These are phyloP conservation scores for Phyto melanocephala DNA, from an alignment of 2,888 invertebrate species.

Conservation along the genomic window DNA sequence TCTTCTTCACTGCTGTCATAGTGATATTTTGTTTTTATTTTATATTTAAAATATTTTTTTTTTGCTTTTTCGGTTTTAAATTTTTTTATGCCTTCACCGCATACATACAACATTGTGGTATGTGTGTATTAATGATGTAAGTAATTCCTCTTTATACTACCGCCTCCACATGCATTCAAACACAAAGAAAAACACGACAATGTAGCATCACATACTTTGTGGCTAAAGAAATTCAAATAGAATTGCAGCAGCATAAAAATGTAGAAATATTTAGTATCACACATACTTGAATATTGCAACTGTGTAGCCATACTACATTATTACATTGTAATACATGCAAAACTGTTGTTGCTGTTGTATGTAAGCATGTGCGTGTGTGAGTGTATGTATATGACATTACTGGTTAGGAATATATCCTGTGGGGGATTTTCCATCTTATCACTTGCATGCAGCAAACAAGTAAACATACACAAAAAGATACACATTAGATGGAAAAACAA, in stretches of 20 bases:
- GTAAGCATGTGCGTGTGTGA: too few species aligned
- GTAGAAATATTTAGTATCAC: neutral
- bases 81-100: conserved; percentile 10
- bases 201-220: conserved; percentile 49
- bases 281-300: conserved; percentile 1
- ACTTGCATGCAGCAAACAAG: conserved; percentile 60
- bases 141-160: conserved; percentile 27
- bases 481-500: conserved; percentile 25
- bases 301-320: neutral
- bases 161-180: neutral
- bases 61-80: neutral
- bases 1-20: neutral
- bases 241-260: conserved; percentile 14
- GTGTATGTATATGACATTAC: conserved; percentile 54
- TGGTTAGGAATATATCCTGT: conserved; percentile 62
- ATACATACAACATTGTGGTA: conserved; percentile 41
- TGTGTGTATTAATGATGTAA: conserved; percentile 53
- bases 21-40: too few species aligned
- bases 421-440: conserved; percentile 61
- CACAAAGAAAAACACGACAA: neutral
- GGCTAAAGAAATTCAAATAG: conserved; percentile 49
- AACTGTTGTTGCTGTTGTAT: neutral
- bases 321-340: conserved; percentile 27
- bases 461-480: conserved; percentile 23
- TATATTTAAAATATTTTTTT: conserved; percentile 25